Base-by-base conservation (phyloP, 1,140 invertebrate genomes). In the Hyles euphorbiae region DNA sequence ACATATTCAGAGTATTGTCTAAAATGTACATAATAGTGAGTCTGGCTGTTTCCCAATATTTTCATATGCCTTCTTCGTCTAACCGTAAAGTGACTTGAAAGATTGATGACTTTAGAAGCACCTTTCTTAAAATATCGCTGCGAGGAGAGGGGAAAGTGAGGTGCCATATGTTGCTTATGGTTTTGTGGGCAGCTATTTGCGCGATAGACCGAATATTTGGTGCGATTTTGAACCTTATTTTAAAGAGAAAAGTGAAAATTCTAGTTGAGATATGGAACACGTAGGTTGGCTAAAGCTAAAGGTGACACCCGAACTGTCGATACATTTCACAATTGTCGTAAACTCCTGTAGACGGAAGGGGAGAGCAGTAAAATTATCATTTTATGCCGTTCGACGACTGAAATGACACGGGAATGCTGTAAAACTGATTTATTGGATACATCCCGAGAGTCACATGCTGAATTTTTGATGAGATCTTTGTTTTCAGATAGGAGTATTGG, bases 281-380 rank as follows among this genome's bases (percentile, higher is more conserved):
- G 47, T 48, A 60, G 51, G 61, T 56, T 70, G 63, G 72, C 76
- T 68, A 72, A 80, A 74, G 73, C 76, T 62, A 60, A 59, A 86
- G 83, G 78, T 88, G 84, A 84, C 80, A 81, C 74, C 74, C 72
- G 72, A 87, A 81, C 75, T 87, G 85, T 88, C 85, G 83, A 88
- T 88, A 88, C 83, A 88, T 88, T 88, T 88, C 82, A 87, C 82
- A 88, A 87, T 88, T 88, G 83, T 88, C 85, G 83, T 88, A 88
- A 88, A 88, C 72, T 80, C 65, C 69, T 71, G 73, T 63, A 87
- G 82, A 81, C 82, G 85, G 85, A 88, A 88, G 85, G 85, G 83
- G 81, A 83, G 68, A 73, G 81, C 82, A 79, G 78, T 88, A 88
- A 88, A 88, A 88, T 88, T 87, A 88, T 88, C 81, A 88, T 88